These are phyloP conservation scores for Congeria kusceri DNA, from an alignment of 2,888 invertebrate species.

Conservation along the genomic window DNA sequence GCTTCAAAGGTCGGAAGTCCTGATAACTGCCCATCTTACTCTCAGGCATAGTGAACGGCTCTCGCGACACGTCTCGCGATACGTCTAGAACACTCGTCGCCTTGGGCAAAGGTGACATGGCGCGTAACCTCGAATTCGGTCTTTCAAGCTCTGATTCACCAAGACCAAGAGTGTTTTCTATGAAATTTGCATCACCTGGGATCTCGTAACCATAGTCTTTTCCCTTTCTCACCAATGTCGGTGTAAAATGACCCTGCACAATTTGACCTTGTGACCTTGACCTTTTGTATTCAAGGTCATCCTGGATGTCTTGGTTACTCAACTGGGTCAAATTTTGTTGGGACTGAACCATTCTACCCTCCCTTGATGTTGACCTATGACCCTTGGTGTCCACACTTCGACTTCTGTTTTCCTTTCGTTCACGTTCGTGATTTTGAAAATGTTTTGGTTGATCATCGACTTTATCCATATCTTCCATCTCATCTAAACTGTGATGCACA, in stretches of 20 bases:
- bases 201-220: conserved; percentile 12
- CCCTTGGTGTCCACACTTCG: conserved; percentile 16
- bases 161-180: background rate
- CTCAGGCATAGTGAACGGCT: conserved; percentile 46
- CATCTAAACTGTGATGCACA: conserved; percentile 38
- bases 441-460: background rate
- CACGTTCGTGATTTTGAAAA: background rate
- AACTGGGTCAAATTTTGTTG: conserved; percentile 30
- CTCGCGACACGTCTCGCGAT: background rate
- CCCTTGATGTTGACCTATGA: conserved; percentile 5
- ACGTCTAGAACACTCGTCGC: conserved; percentile 2
- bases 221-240: conserved; percentile 27
- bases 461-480: conserved; percentile 27
- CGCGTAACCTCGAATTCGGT: background rate
- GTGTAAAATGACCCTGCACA: conserved; percentile 28
- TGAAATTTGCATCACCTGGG: background rate
- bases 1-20: conserved; percentile 48
- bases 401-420: conserved; percentile 12
- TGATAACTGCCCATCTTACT: conserved; percentile 60
- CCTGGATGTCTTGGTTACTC: conserved; percentile 11
- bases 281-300: conserved; percentile 18
- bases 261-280: conserved; percentile 25
- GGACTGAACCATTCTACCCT: conserved; percentile 32
- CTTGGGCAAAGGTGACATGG: conserved; percentile 11
- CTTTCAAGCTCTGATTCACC: background rate